Conservation (phyloP, 2,888 invertebrate species). For the Tryphoninae sp. region DNA sequence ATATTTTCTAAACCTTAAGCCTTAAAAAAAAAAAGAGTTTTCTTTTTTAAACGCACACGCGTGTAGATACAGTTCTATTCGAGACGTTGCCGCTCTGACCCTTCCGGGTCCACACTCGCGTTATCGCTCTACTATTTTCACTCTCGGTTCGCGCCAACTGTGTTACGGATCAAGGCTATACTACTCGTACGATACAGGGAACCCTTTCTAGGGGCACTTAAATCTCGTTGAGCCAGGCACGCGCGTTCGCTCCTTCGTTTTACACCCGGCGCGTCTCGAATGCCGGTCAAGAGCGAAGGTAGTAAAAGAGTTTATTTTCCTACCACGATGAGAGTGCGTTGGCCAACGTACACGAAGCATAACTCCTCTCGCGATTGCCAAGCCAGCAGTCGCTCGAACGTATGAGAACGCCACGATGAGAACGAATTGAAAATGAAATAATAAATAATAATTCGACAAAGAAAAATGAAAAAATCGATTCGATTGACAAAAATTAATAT, state of each 20-base stretch:
- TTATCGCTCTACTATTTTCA: constrained; percentile 48
- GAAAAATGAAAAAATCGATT: neutral
- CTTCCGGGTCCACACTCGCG: constrained; percentile 6
- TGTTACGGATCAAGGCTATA: constrained; percentile 46
- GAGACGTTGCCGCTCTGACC: constrained; percentile 8
- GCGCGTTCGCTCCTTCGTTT: constrained; percentile 17
- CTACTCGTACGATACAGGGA: neutral
- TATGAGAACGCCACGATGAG: neutral
- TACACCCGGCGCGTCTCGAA: constrained; percentile 32
- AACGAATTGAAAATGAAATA: neutral
- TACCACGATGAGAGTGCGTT: constrained; percentile 18
- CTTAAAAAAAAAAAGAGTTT: too few relatives aligned
- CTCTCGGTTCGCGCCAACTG: constrained; percentile 39
- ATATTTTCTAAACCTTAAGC: too few relatives aligned
- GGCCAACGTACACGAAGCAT: constrained; percentile 3
- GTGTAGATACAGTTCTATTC: constrained; percentile 8
- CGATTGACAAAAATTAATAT: too few relatives aligned
- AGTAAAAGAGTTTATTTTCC: constrained; percentile 29
- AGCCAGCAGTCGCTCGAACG: neutral
- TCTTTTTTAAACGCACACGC: neutral
- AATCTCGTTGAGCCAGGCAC: constrained; percentile 27
- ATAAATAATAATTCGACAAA: neutral
- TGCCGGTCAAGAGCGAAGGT: constrained; percentile 41
- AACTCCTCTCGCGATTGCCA: constrained; percentile 8
- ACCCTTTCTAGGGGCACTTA: constrained; percentile 5